Evolutionary conservation across 1,140 invertebrate species (phyloP), one percentile per base, ranked within the genome.

Genomic region (Drosophila takahashii): DNA sequence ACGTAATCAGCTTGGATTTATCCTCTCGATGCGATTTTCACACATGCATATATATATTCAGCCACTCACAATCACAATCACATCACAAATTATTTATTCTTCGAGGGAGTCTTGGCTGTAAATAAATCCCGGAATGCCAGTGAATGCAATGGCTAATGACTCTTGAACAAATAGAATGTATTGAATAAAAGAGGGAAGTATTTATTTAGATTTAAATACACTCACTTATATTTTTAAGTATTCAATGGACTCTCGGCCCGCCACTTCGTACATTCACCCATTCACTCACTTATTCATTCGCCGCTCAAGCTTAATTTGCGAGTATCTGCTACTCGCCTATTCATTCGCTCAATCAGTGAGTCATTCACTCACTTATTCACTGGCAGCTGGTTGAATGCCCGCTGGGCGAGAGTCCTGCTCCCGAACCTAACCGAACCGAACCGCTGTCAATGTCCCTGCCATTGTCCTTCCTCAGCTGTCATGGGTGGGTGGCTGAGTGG

Each of bases 381-480:
- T 36, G 22, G 16, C 52, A 47, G 44, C 37, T 53, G 54, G n/a
- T 26, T 57, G 56, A 64, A 42, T 59, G 67, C 34, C 64, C 60
- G 36, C 2, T 5, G 11, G 34, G 44, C 13, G 9, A 16, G 9
- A 16, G 18, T 48, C 27, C 48, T 34, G 44, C 29, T 37, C 11
- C 34, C 26, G 26, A 34, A n/a, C n/a, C n/a, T n/a, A n/a, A n/a
- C n/a, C n/a, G n/a, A n/a, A n/a, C 34, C 26, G 26, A 34, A 70
- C 41, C 67, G 67, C 66, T 70, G 67, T 70, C 67, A 66, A 76
- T 76, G 71, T 64, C 70, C 58, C 51, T 48, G 22, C 26, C 69
- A 74, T 73, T 73, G 56, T 73, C 70, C 50, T 74, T 34, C 22
- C 29, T 71, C 42, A n/a, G 27, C 54, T 73, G 67, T 41, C 42